Evolutionary conservation across 2,888 invertebrate species (phyloP).

Genomic region (Cremastobaeus sp.): DNA sequence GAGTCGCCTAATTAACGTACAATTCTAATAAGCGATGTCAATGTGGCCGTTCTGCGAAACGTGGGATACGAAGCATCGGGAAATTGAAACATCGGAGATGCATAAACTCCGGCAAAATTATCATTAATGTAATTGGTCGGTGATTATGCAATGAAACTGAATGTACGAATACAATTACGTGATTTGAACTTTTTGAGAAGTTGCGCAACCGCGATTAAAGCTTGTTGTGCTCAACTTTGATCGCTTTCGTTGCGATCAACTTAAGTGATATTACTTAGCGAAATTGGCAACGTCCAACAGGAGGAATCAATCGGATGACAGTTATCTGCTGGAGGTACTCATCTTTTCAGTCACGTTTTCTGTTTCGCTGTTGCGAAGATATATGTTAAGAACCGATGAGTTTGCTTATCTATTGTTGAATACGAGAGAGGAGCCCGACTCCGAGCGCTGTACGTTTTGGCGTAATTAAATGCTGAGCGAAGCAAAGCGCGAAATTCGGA

Average conservation of each 20-base stretch:
- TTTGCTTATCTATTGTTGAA: constrained; percentile 4
- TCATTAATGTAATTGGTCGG: constrained; percentile 22
- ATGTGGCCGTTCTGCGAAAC: constrained; percentile 8
- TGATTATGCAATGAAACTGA: neutral
- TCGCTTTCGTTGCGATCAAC: constrained; percentile 20
- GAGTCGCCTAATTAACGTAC: constrained; percentile 19
- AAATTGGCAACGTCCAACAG: constrained; percentile 9
- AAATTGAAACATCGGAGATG: constrained; percentile 28
- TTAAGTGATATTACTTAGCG: constrained; percentile 20
- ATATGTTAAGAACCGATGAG: neutral
- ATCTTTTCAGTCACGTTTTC: constrained; percentile 30
- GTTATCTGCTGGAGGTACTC: constrained; percentile 18
- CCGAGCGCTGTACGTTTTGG: too few species aligned
- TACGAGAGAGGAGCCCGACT: neutral
- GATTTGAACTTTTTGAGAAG: constrained; percentile 34
- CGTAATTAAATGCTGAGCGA: too few species aligned
- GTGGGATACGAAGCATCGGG: constrained; percentile 7
- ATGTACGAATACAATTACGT: constrained; percentile 20
- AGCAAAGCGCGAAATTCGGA: too few species aligned
- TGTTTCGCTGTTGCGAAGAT: constrained; percentile 1
- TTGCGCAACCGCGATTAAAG: constrained; percentile 10
- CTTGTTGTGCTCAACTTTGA: neutral
- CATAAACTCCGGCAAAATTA: constrained; percentile 26
- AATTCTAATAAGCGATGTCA: constrained; percentile 13
- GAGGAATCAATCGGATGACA: constrained; percentile 7